These are phyloP conservation scores for Esox lucius DNA, from an alignment of 2,797 vertebrate genomes.

Conservation along the genomic window DNA sequence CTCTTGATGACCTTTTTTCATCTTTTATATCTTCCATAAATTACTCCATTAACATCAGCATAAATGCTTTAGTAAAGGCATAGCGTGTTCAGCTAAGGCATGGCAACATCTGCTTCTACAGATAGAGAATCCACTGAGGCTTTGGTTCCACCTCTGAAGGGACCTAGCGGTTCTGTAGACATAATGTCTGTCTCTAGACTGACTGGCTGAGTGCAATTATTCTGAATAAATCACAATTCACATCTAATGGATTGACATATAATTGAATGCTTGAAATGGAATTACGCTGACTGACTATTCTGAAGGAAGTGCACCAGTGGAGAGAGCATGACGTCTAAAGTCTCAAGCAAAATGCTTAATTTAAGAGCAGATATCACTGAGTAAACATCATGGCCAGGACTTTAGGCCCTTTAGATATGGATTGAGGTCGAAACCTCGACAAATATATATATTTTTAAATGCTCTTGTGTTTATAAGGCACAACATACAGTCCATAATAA, in stretches of 20 bases:
- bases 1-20: constrained; percentile 68
- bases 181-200: constrained; percentile 47
- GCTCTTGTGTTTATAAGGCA: not conserved
- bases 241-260: constrained; percentile 31
- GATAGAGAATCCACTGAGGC: constrained; percentile 32
- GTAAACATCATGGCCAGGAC: not conserved
- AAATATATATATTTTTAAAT: not conserved
- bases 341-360: not conserved
- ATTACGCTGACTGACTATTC: not conserved
- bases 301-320: not conserved
- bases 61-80: constrained; percentile 50
- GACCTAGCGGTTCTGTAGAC: constrained; percentile 1
- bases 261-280: not conserved
- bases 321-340: not conserved
- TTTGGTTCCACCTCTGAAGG: constrained; percentile 45
- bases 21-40: constrained; percentile 72
- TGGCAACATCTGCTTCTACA: constrained; percentile 55
- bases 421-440: not conserved
- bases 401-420: not conserved
- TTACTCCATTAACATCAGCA: constrained; percentile 70
- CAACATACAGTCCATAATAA: not conserved
- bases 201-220: constrained; percentile 20
- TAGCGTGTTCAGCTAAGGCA: constrained; percentile 28
- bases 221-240: not conserved
- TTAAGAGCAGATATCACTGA: not conserved